A percentile compares a stretch with the other conserved stretches of the same genome.
These are phyloP conservation scores for Cerceris ruficornis DNA, from an alignment of 2,888 invertebrate species.

Conservation along the genomic window DNA sequence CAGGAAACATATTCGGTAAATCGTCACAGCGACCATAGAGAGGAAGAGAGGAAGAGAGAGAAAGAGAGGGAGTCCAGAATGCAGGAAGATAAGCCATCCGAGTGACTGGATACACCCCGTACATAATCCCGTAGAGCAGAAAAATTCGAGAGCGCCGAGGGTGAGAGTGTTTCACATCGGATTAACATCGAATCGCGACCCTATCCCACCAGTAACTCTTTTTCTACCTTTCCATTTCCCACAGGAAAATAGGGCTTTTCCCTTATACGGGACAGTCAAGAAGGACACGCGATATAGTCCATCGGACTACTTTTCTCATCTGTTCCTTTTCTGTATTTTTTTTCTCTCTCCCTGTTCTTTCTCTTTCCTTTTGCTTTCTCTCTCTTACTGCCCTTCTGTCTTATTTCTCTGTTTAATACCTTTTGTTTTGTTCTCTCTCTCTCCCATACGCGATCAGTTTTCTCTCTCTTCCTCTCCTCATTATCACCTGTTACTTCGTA, in stretches of 20 bases:
- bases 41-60: no score
- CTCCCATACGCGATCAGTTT: no score
- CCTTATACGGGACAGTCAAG: constrained; percentile 36
- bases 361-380: neutral
- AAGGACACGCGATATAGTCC: constrained; percentile 48
- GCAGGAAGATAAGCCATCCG: constrained; percentile 17
- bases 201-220: constrained; percentile 30
- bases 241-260: no score
- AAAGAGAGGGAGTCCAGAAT: neutral
- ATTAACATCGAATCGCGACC: constrained; percentile 66
- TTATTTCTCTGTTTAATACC: no score
- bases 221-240: constrained; percentile 15
- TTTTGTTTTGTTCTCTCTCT: no score
- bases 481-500: no score
- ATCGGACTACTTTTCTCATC: neutral
- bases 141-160: constrained; percentile 62
- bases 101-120: constrained; percentile 38
- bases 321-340: neutral
- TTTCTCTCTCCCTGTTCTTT: neutral
- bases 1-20: no score
- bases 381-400: neutral
- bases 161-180: constrained; percentile 69
- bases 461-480: no score
- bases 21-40: no score
- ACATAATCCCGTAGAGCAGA: constrained; percentile 61